Percentiles rank a stretch among this genome's conserved stretches.
Conservation (phyloP, 2,888 invertebrate genomes). For the Enchytraeus crypticus region DNA sequence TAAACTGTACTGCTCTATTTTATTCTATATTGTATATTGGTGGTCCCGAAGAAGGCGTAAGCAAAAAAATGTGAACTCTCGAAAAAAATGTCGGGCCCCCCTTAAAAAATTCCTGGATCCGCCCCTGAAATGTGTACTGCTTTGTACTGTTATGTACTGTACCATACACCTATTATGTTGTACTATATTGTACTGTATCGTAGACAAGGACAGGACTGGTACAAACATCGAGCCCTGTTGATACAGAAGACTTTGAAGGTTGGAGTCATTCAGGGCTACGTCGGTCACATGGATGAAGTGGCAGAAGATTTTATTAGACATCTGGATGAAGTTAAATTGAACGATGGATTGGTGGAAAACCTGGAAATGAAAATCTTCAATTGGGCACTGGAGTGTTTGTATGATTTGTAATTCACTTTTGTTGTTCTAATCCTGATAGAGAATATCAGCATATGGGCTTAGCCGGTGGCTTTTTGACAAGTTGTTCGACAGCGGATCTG, state of each 20-base stretch:
- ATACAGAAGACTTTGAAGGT: constrained; percentile 43
- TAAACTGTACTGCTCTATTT: not conserved
- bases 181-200: not conserved
- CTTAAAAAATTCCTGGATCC: too few relatives aligned
- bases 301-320: constrained; percentile 39
- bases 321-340: constrained; percentile 25
- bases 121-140: too few relatives aligned
- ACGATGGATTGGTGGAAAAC: constrained; percentile 31
- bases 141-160: too few relatives aligned
- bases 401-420: not conserved
- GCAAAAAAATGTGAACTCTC: too few relatives aligned
- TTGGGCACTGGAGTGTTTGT: constrained; percentile 48
- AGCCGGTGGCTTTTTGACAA: too few relatives aligned
- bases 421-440: not conserved
- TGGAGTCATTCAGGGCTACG: constrained; percentile 38
- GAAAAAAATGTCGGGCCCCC: too few relatives aligned
- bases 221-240: constrained; percentile 38
- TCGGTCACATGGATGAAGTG: constrained; percentile 37
- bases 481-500: too few relatives aligned
- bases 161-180: not conserved
- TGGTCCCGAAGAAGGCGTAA: too few relatives aligned
- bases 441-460: constrained; percentile 1
- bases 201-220: constrained; percentile 47
- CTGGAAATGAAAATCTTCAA: constrained; percentile 45
- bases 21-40: not conserved